These are phyloP conservation scores for Uloborus diversus DNA, from an alignment of 1,140 invertebrate genomes.

Conservation along the genomic window DNA sequence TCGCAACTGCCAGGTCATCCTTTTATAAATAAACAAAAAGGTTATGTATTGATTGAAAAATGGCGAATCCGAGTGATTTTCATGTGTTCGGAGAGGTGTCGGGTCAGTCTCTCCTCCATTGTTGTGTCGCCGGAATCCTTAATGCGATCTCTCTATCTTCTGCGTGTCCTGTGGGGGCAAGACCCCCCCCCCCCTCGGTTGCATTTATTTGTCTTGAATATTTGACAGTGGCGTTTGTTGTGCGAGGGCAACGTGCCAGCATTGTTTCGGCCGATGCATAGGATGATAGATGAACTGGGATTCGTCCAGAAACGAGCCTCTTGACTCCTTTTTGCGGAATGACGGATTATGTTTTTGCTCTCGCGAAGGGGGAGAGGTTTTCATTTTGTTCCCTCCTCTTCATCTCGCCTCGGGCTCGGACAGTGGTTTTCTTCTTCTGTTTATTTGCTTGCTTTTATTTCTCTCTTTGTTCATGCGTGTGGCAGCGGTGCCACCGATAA, in stretches of 20 bases:
- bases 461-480: constrained; percentile 6
- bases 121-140: constrained; percentile 49
- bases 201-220: constrained; percentile 55
- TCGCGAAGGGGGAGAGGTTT: no score
- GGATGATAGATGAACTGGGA: constrained; percentile 47
- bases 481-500: constrained; percentile 21
- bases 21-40: constrained; percentile 41
- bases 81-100: constrained; percentile 30
- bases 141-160: constrained; percentile 54
- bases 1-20: constrained; percentile 31
- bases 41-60: constrained; percentile 38
- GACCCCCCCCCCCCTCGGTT: constrained; percentile 43
- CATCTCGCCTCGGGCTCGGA: background rate
- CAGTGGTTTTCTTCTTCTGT: background rate
- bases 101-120: constrained; percentile 46
- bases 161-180: constrained; percentile 29
- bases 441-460: background rate
- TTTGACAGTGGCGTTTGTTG: constrained; percentile 52
- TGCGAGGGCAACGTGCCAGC: constrained; percentile 45
- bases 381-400: background rate
- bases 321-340: constrained; percentile 44
- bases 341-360: constrained; percentile 33
- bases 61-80: constrained; percentile 29
- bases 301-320: constrained; percentile 48
- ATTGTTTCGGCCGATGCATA: constrained; percentile 1